These are phyloP conservation scores for Trichogramma evanescens DNA, from an alignment of 2,888 invertebrate genomes.

Conservation along the genomic window DNA sequence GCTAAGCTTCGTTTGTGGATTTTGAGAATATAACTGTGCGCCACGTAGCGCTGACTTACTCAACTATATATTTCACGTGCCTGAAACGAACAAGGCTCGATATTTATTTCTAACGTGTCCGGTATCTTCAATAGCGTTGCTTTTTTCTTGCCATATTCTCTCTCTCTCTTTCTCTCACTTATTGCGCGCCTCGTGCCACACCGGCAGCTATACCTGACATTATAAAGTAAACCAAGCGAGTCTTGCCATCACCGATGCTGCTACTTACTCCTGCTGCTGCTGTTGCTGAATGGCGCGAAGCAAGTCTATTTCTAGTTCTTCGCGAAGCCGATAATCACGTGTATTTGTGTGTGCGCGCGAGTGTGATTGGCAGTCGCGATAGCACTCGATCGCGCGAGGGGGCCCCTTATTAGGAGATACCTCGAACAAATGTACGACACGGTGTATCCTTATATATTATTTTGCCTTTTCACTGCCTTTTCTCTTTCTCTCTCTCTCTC, in stretches of 20 bases:
- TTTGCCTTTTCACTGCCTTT: not conserved
- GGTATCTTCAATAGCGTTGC: constrained; percentile 1
- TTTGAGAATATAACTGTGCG: too few species aligned
- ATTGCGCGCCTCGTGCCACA: constrained; percentile 14
- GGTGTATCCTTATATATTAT: not conserved
- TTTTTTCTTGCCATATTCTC: constrained; percentile 2
- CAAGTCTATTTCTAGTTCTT: constrained; percentile 35
- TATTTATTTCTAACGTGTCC: too few species aligned
- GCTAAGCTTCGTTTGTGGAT: too few species aligned
- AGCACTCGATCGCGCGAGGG: constrained; percentile 20
- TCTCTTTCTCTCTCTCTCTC: not conserved
- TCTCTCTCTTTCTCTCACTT: constrained; percentile 5
- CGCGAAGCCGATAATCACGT: constrained; percentile 25
- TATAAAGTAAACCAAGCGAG: too few species aligned
- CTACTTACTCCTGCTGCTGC: constrained; percentile 11
- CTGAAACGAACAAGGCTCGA: too few species aligned
- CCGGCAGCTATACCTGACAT: constrained; percentile 10
- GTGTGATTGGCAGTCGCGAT: constrained; percentile 36
- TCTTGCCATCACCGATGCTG: constrained; percentile 16
- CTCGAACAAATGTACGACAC: constrained; percentile 24
- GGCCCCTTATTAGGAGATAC: constrained; percentile 36
- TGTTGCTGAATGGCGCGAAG: constrained; percentile 23
- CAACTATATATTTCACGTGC: too few species aligned
- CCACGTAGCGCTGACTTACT: too few species aligned
- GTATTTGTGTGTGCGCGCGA: not conserved